phyloP scores from a whole-genome alignment of 2,888 invertebrate species.

The Unio pictorum region DNA sequence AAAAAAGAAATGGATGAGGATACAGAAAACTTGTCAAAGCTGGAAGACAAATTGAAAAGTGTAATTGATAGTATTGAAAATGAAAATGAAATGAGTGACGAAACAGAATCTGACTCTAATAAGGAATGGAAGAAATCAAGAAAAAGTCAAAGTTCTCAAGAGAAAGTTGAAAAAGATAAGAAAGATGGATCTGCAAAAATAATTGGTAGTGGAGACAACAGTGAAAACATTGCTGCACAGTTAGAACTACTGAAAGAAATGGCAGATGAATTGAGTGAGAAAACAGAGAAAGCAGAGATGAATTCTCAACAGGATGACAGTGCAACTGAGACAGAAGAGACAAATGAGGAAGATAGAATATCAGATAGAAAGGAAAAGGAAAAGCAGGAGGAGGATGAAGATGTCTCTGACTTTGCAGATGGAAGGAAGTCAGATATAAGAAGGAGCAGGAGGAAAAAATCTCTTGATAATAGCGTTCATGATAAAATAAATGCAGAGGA shows the following conservation, averaged over 20 bases:
- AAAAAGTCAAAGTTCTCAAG: conserved; percentile 2
- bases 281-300: background rate
- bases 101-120: conserved; percentile 4
- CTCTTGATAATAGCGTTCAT: conserved; percentile 4
- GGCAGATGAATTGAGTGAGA: conserved; percentile 32
- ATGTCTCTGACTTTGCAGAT: conserved; percentile 7
- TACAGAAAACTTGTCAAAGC: conserved; percentile 7
- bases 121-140: conserved; percentile 1
- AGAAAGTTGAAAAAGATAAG: conserved; percentile 4
- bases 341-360: background rate
- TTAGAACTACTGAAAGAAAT: conserved; percentile 35
- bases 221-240: conserved; percentile 35
- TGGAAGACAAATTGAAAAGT: conserved; percentile 9
- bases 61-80: conserved; percentile 7
- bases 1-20: conserved; percentile 3
- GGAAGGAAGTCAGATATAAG: conserved; percentile 12
- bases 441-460: conserved; percentile 8
- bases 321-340: conserved; percentile 11
- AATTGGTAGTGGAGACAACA: background rate
- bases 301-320: background rate
- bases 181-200: conserved; percentile 8
- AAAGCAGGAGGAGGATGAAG: conserved; percentile 9
- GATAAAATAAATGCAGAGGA: conserved; percentile 5
- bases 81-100: conserved; percentile 5
- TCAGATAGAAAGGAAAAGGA: background rate